Evolutionary conservation across 2,113 vertebrate species (phyloP).

Genomic region (Brevimyrus niger): DNA sequence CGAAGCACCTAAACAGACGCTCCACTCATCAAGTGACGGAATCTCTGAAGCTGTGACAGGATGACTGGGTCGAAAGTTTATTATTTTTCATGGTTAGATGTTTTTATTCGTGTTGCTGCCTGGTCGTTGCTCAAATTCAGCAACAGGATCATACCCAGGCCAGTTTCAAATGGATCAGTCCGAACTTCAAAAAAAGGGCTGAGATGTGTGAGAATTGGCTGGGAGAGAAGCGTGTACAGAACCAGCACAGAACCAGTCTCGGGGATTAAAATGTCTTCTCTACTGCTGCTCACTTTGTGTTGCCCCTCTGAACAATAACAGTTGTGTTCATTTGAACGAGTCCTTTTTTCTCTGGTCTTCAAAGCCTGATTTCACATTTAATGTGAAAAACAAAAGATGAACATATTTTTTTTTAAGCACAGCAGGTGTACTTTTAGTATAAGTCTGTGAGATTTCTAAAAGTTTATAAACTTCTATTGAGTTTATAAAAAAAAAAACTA

Average conservation of each 20-base stretch:
- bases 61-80: too few relatives aligned
- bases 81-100: too few relatives aligned
- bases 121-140: background rate
- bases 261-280: background rate
- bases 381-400: background rate
- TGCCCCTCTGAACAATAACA: background rate
- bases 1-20: background rate
- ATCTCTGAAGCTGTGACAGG: background rate
- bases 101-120: background rate
- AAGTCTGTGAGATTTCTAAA: background rate
- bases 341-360: background rate
- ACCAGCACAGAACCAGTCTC: background rate
- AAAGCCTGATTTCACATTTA: background rate
- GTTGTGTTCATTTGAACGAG: background rate
- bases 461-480: too few relatives aligned
- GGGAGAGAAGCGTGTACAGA: background rate
- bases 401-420: background rate
- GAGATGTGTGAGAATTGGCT: background rate
- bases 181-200: background rate
- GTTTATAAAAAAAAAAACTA: too few relatives aligned
- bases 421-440: background rate
- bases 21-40: background rate
- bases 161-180: background rate
- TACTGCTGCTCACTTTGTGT: background rate
- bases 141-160: background rate